phyloP scores from a whole-genome alignment of 2,888 invertebrate genomes.

The Apamea epomidion region DNA sequence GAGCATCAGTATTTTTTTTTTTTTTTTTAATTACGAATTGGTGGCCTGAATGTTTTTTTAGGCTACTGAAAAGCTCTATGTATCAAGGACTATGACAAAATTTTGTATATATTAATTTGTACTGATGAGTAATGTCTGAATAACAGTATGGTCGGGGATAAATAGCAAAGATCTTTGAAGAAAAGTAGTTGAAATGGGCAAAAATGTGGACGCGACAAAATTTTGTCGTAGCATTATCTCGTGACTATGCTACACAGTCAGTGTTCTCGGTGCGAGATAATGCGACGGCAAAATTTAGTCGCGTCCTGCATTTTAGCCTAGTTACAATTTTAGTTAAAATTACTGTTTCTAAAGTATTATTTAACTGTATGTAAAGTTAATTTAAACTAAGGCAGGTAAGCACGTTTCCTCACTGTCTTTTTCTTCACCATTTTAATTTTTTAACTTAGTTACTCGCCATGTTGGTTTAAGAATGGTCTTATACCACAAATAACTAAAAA shows the following conservation, averaged over 20 bases:
- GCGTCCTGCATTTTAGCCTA: not conserved
- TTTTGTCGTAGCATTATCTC: not conserved
- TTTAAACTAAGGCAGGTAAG: not conserved
- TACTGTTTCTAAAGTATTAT: not conserved
- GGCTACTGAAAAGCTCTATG: not conserved
- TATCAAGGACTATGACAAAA: conserved; percentile 39
- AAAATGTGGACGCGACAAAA: not conserved
- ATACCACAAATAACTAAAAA: too few species aligned
- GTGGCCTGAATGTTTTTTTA: conserved; percentile 1
- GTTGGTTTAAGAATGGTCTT: not conserved
- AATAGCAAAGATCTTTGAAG: not conserved
- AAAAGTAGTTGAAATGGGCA: not conserved
- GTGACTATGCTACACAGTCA: not conserved
- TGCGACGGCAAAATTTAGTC: not conserved
- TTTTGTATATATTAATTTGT: conserved; percentile 54
- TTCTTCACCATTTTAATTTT: not conserved
- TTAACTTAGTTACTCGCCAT: not conserved
- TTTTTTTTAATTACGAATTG: not conserved
- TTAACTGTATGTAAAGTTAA: not conserved
- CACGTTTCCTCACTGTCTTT: not conserved
- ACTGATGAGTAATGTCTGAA: conserved; percentile 60
- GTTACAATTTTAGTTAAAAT: not conserved
- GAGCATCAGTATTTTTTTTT: not conserved
- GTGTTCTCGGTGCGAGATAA: not conserved
- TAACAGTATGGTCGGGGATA: conserved; percentile 34